Evolutionary conservation across 2,797 vertebrate species (phyloP).

Genomic region (Pangasius sanitwongsei): DNA sequence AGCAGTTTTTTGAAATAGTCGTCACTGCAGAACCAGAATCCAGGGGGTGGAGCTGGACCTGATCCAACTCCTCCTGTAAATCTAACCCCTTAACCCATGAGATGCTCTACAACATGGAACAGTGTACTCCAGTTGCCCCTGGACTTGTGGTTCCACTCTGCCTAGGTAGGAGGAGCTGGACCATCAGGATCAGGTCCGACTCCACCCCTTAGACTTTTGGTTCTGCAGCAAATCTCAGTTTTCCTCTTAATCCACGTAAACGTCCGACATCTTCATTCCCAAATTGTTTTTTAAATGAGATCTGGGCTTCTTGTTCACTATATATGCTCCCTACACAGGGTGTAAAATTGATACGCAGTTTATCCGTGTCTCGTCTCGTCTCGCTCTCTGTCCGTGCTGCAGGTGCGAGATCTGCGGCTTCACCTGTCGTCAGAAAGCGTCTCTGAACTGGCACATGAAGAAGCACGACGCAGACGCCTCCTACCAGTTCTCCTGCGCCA

Average conservation of each 20-base stretch:
- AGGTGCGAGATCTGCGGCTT: constrained; percentile 99
- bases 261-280: no score
- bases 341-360: neutral
- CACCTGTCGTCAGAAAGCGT: constrained; percentile 96
- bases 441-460: constrained; percentile 99
- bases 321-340: neutral
- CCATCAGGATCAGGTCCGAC: no score
- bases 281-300: no score
- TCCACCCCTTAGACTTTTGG: neutral
- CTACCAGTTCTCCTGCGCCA: constrained; percentile 97
- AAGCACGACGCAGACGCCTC: constrained; percentile 94
- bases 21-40: neutral
- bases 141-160: no score
- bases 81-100: neutral
- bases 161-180: no score
- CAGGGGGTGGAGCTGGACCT: neutral
- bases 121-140: no score
- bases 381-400: constrained; percentile 27
- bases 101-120: no score
- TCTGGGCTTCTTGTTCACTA: no score
- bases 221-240: no score
- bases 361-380: neutral
- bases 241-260: no score
- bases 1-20: neutral
- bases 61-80: neutral